Base-by-base conservation (phyloP, 2,113 vertebrate genomes). In the Tyto alba region DNA sequence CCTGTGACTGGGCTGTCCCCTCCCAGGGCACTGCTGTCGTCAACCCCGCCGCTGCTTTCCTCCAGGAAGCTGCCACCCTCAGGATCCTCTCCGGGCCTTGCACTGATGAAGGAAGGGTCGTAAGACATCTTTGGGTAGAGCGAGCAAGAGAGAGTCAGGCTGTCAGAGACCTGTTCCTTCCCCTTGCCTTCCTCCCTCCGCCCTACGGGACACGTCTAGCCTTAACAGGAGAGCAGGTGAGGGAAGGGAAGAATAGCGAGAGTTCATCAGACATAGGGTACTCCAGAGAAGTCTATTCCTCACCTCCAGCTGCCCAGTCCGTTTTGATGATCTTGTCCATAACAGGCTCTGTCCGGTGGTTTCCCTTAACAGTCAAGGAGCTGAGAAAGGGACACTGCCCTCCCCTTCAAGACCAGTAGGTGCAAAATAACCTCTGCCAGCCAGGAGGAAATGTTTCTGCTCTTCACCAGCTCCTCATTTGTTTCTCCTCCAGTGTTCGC, bases 1-100 rank as follows among this genome's bases (percentile, higher is more conserved):
- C 97, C 98, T 0, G 98, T 99, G 93, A 99, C 95, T 52, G 97
- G 98, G 38, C 98, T 91, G 40, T 97, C 94, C 16, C 88, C 90
- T 45, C 91, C 84, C 8, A 93, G 69, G 84, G 75, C 74, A 5
- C 41, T 57, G 27, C 38, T 79, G 91, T 66, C 23, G 1, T 91
- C 96, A 40, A n/a, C 74, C 56, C 34, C 72, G 7, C 91, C 76
- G 3, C 88, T 88, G 78, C 78, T 76, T 74, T 96, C 83, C 76
- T 91, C 86, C 6, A 4, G 82, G 85, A 95, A 94, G 62, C 29
- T 68, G 50, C 66, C 63, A 71, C 34, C 22, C 32, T 63, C 11
- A 1, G 20, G 36, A 74, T 86, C 74, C 27, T 73, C 73, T 87
- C 85, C 79, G 85, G 77, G 78, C 34, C 57, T n/a, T 29, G 59